Percentiles rank a stretch among this genome's conserved stretches.
phyloP scores from a whole-genome alignment of 2,888 invertebrate genomes.

The Standfussiana lucernea region DNA sequence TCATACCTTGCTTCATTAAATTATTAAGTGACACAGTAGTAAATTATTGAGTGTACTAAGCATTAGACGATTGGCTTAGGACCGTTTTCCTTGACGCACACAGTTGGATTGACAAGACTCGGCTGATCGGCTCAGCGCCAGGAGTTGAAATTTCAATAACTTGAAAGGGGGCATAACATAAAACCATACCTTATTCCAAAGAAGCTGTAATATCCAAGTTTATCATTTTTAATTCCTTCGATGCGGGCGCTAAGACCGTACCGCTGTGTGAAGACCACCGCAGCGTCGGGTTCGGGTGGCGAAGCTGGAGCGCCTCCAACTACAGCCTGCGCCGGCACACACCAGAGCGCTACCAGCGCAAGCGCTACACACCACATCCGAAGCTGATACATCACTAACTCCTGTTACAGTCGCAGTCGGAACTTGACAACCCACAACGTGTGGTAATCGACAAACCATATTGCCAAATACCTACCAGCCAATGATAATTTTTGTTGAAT shows the following conservation, averaged over 20 bases:
- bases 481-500: conserved; percentile 55
- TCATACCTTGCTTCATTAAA: no score
- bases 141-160: not conserved
- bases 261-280: conserved; percentile 92
- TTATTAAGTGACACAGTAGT: no score
- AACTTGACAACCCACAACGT: conserved; percentile 68
- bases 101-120: not conserved
- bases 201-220: conserved; percentile 92
- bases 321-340: conserved; percentile 82
- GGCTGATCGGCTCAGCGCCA: not conserved
- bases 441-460: conserved; percentile 42
- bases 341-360: conserved; percentile 61
- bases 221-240: conserved; percentile 91
- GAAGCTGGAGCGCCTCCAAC: conserved; percentile 93
- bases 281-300: conserved; percentile 93
- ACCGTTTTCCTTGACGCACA: not conserved
- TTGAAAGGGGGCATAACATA: not conserved
- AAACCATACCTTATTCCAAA: conserved; percentile 92
- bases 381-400: conserved; percentile 76
- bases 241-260: conserved; percentile 92
- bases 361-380: conserved; percentile 59
- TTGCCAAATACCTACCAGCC: conserved; percentile 50
- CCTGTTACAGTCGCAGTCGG: conserved; percentile 61
- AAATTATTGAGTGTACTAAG: no score
- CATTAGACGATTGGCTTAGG: no score